Conservation (phyloP, 1,140 invertebrate genomes). For the Akabosia matsudoensis region DNA sequence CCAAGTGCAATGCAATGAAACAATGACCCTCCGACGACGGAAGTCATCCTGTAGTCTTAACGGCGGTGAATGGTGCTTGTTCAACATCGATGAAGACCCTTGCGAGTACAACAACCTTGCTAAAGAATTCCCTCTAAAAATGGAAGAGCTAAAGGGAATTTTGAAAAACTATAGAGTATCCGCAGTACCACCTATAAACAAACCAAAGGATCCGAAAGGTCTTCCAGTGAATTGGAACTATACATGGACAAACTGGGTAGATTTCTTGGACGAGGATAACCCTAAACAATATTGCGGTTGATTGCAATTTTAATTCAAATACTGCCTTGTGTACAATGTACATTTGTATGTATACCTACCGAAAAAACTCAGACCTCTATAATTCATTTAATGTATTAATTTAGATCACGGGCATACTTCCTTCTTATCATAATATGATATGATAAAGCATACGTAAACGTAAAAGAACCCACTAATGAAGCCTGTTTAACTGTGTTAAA, state of each 20-base stretch:
- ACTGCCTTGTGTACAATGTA: too few species aligned
- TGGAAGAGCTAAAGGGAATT: constrained; percentile 54
- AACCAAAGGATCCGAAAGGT: constrained; percentile 51
- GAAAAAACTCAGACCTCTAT: too few species aligned
- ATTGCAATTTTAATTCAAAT: background rate
- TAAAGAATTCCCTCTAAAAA: constrained; percentile 51
- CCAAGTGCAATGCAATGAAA: constrained; percentile 21
- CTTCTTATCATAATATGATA: too few species aligned
- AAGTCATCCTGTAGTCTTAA: constrained; percentile 27
- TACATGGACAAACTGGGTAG: constrained; percentile 48
- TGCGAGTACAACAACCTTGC: constrained; percentile 72
- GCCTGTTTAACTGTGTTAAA: too few species aligned
- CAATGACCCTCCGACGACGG: background rate
- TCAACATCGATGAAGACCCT: constrained; percentile 69
- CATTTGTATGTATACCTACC: too few species aligned
- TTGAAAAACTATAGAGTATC: constrained; percentile 53
- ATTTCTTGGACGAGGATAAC: constrained; percentile 35
- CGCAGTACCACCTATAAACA: constrained; percentile 52
- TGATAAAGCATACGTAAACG: too few species aligned
- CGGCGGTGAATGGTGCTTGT: constrained; percentile 59
- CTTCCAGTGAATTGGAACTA: constrained; percentile 50
- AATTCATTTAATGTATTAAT: too few species aligned
- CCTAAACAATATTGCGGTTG: background rate
- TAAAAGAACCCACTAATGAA: too few species aligned
- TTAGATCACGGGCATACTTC: too few species aligned